Conservation (phyloP, 1,140 invertebrate species). For the Artemia franciscana region DNA sequence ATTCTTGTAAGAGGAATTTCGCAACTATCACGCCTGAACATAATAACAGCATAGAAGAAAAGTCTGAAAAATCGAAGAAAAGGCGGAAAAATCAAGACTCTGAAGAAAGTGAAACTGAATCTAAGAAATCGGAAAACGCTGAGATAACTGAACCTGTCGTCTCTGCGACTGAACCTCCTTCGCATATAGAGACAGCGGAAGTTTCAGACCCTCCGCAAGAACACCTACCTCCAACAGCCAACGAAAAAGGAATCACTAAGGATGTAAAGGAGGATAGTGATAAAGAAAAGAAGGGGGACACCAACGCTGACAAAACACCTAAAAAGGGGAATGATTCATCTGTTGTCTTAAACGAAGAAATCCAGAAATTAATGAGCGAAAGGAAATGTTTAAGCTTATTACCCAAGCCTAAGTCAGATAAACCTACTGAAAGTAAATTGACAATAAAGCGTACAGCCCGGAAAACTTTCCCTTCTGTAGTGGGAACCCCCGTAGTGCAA, state of each 20-base stretch:
- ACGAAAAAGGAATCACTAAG: no score
- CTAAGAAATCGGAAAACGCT: not conserved
- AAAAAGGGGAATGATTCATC: no score
- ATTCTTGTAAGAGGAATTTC: not conserved
- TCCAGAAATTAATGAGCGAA: not conserved
- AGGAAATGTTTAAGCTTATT: not conserved
- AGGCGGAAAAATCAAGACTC: conserved; percentile 9
- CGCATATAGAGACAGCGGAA: no score
- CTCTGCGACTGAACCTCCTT: not conserved
- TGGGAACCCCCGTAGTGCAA: not conserved
- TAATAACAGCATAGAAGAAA: conserved; percentile 7
- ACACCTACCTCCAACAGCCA: no score
- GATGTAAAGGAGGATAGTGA: no score
- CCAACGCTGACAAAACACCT: no score
- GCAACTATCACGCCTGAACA: not conserved
- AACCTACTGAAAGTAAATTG: not conserved
- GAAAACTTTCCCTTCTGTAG: not conserved
- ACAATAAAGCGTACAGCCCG: not conserved
- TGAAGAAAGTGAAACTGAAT: conserved; percentile 14
- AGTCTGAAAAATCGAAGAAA: conserved; percentile 8
- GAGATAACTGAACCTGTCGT: not conserved
- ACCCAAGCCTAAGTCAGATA: not conserved
- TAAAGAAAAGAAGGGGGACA: no score
- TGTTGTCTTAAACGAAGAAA: not conserved
- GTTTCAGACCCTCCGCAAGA: no score